Base-by-base conservation (phyloP, 2,888 invertebrate species). In the Podabrus alpinus region DNA sequence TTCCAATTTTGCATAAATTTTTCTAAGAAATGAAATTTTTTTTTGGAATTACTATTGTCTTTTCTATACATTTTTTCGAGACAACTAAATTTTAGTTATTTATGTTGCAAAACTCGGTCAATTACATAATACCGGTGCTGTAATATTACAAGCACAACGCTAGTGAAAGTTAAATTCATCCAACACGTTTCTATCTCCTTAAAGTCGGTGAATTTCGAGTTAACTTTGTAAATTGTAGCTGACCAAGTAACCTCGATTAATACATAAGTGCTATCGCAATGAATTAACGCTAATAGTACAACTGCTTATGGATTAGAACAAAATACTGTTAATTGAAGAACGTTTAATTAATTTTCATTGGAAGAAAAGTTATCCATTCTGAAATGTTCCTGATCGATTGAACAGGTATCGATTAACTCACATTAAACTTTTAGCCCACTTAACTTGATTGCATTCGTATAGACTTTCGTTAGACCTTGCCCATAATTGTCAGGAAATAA, bases 91-190 rank as follows among this genome's bases (percentile, higher is more conserved):
- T 45, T 64, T 64, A 64, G 17, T 64, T 64, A 19, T 62, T 19
- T 24, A 19, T 25, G 62, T 74, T 74, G 74, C 74, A 74, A 74
- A 74, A 74, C 68, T 68, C 71, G 71, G 74, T 71, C 74, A 68
- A 29, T 74, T 74, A 74, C 68, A 71, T 74, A 74, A 74, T 24
- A n/a, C 15, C 45, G 25, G 64, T 71, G 74, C 71, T 68, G 71
- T 74, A 74, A 71, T 71, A 68, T 67, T 60, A 68, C 71, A 59
- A 71, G 71, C 66, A 64, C 62, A 74, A 64, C 66, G 17, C 29
- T 66, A 71, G 74, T 74, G 74, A 74, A 74, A 74, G 74, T 74
- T 74, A 74, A 68, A 71, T 68, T 68, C 68, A 74, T 74, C 74
- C 61, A 71, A 62, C 74, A 74, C 74, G 74, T 74, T 74, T 74